These are phyloP conservation scores for Eurytemora carolleeae DNA, from an alignment of 1,140 invertebrate species.

Conservation along the genomic window DNA sequence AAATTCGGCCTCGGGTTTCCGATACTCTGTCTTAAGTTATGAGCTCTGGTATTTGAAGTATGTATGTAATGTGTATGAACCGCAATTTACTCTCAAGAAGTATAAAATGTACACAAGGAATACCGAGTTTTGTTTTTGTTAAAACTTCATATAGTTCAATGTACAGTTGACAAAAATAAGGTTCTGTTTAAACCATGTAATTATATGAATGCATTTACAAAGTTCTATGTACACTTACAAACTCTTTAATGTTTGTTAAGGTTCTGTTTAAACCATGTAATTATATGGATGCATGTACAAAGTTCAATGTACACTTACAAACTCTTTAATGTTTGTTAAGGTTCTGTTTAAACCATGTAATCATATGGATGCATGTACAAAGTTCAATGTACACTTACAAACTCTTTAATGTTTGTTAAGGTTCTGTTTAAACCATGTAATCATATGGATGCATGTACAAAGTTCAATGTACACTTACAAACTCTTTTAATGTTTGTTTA, in stretches of 20 bases:
- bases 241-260: no score
- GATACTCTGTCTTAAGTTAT: no score
- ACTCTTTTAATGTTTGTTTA: not conserved
- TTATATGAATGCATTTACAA: conserved; percentile 82
- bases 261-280: conserved; percentile 81
- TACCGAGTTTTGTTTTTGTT: no score
- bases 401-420: no score
- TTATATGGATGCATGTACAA: conserved; percentile 82
- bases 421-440: conserved; percentile 81
- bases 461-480: conserved; percentile 71
- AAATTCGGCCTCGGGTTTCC: no score
- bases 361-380: conserved; percentile 82
- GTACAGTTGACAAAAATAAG: conserved; percentile 80
- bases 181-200: no score
- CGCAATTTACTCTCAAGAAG: no score
- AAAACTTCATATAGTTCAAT: conserved; percentile 72
- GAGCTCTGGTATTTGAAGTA: no score
- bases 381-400: conserved; percentile 82
- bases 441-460: conserved; percentile 82
- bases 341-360: no score
- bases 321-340: not conserved
- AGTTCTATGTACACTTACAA: conserved; percentile 82
- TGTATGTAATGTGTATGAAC: no score
- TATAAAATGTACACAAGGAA: no score
- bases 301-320: conserved; percentile 71